Conservation (phyloP, 2,797 vertebrate genomes). For the Rhinella marina region DNA sequence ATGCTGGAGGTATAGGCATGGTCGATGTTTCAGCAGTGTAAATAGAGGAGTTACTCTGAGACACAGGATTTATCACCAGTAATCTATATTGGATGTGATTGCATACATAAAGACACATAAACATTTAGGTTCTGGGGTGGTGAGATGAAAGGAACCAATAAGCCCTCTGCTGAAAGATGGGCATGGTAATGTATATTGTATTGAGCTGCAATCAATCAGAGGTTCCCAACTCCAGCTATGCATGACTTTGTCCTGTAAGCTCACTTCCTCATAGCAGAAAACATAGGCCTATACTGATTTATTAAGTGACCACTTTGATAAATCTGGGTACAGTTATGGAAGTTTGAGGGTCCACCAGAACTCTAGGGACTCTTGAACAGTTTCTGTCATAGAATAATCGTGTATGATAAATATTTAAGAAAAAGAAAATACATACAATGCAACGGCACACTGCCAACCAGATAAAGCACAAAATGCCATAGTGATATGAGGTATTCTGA, state of each 20-base stretch:
- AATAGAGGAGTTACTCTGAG: neutral
- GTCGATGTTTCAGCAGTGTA: neutral
- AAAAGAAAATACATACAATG: too few relatives aligned
- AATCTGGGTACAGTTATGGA: too few relatives aligned
- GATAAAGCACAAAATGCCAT: too few relatives aligned
- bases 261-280: neutral
- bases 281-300: neutral
- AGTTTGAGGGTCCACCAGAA: too few relatives aligned
- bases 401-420: too few relatives aligned
- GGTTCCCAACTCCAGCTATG: neutral
- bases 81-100: neutral
- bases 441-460: too few relatives aligned
- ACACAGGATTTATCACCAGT: neutral
- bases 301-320: neutral
- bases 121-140: neutral
- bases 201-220: neutral
- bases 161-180: neutral
- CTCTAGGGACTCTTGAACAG: too few relatives aligned
- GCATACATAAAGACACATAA: neutral
- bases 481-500: too few relatives aligned
- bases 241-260: neutral
- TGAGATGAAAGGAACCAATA: slow-evolving; percentile 11
- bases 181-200: neutral
- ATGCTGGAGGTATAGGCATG: neutral
- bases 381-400: too few relatives aligned